Percentiles rank a stretch among this genome's conserved stretches.
These are phyloP conservation scores for Scaptomyza polygonia DNA, from an alignment of 2,888 invertebrate genomes.

Conservation along the genomic window DNA sequence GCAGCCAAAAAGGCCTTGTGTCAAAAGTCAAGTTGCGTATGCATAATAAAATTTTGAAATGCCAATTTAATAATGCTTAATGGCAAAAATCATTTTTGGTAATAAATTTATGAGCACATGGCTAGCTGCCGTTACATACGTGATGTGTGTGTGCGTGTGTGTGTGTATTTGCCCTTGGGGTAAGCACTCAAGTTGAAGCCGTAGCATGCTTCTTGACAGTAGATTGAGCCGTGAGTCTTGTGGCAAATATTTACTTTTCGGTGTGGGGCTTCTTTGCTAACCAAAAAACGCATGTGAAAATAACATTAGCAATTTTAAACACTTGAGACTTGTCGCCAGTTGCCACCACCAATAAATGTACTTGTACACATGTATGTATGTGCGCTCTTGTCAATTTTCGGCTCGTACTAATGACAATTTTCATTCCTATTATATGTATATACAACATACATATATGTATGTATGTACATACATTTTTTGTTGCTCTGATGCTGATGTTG, in stretches of 20 bases:
- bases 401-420: constrained; percentile 71
- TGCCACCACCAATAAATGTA: constrained; percentile 38
- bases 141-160: constrained; percentile 22
- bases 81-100: constrained; percentile 80
- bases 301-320: constrained; percentile 79
- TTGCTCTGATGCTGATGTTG: constrained; percentile 23
- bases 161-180: constrained; percentile 47
- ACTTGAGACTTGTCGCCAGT: constrained; percentile 74
- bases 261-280: constrained; percentile 19
- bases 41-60: constrained; percentile 72
- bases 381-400: constrained; percentile 50
- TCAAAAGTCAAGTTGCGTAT: constrained; percentile 64
- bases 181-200: constrained; percentile 54
- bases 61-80: constrained; percentile 82
- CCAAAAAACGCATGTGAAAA: constrained; percentile 67
- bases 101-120: constrained; percentile 74
- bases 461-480: constrained; percentile 16
- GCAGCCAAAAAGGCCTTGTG: constrained; percentile 35
- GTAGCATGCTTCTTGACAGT: constrained; percentile 42
- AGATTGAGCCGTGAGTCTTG: constrained; percentile 39
- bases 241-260: constrained; percentile 75
- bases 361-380: neutral
- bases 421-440: too few species aligned
- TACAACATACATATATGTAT: neutral
- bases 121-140: constrained; percentile 15